phyloP scores from a whole-genome alignment of 2,888 invertebrate genomes.

The Limnephilus lunatus region DNA sequence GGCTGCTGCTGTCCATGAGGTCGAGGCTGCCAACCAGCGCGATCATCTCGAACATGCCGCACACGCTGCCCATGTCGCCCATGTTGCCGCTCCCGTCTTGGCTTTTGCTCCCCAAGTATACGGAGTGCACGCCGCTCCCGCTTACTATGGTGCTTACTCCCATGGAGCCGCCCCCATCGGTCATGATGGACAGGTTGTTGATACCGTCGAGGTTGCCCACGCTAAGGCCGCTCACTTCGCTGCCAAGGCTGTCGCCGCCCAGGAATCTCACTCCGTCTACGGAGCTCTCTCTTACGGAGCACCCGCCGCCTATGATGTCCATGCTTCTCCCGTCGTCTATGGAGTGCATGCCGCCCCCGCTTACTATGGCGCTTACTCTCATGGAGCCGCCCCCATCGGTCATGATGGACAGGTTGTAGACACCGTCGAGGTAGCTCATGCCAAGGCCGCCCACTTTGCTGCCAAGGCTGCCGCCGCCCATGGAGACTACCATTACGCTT shows the following conservation, averaged over 20 bases:
- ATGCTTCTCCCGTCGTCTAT: not conserved
- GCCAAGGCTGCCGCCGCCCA: slow-evolving; percentile 73
- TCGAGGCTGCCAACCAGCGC: not conserved
- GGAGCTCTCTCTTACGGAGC: slow-evolving; percentile 33
- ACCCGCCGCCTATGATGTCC: not conserved
- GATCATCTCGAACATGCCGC: not conserved
- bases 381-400: slow-evolving; percentile 73
- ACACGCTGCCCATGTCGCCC: slow-evolving; percentile 32
- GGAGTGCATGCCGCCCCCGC: slow-evolving; percentile 23
- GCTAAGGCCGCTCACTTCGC: slow-evolving; percentile 72
- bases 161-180: slow-evolving; percentile 57
- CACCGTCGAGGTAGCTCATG: slow-evolving; percentile 80
- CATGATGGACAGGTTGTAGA: slow-evolving; percentile 79
- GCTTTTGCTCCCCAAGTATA: slow-evolving; percentile 29
- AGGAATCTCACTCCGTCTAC: slow-evolving; percentile 64
- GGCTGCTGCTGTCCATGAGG: not conserved
- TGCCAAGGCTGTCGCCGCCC: slow-evolving; percentile 74
- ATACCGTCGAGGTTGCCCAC: slow-evolving; percentile 72
- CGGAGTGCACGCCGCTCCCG: slow-evolving; percentile 11
- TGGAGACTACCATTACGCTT: slow-evolving; percentile 68
- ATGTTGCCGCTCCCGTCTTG: slow-evolving; percentile 67
- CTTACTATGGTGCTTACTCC: slow-evolving; percentile 4
- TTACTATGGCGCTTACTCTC: slow-evolving; percentile 67
- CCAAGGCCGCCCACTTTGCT: slow-evolving; percentile 74
- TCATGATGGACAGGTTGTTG: slow-evolving; percentile 70